Evolutionary conservation across 2,113 vertebrate species (phyloP).

Genomic region (Todiramphus chloris): DNA sequence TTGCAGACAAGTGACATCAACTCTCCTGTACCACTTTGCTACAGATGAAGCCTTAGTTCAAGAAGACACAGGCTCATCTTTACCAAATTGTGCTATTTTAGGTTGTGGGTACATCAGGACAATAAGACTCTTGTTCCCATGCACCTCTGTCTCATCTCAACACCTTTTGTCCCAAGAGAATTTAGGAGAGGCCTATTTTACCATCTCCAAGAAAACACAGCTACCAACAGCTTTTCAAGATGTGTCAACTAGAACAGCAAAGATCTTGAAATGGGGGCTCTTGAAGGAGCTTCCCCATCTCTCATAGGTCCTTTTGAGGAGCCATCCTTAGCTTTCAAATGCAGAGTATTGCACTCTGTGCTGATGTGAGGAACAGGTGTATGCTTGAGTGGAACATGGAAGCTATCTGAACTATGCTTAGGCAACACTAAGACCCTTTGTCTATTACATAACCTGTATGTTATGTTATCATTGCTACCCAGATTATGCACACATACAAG

Average conservation of each 20-base stretch:
- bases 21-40: neutral
- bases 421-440: neutral
- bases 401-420: neutral
- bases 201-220: rapidly evolving
- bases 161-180: neutral
- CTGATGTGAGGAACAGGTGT: neutral
- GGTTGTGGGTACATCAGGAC: neutral
- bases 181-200: neutral
- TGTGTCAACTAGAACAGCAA: neutral
- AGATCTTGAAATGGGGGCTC: neutral
- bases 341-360: rapidly evolving
- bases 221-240: neutral
- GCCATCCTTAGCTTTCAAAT: neutral
- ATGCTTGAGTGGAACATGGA: neutral
- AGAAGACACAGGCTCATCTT: neutral
- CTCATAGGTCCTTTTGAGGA: neutral
- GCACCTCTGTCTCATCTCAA: neutral
- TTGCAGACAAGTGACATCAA: neutral
- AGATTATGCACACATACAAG: neutral
- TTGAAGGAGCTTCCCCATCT: neutral
- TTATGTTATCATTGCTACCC: neutral
- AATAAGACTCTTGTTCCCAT: neutral
- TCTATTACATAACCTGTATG: no score
- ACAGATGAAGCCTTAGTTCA: neutral
- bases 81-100: neutral